Conservation (phyloP, 2,888 invertebrate genomes). For the Allophyes oxyacanthae region DNA sequence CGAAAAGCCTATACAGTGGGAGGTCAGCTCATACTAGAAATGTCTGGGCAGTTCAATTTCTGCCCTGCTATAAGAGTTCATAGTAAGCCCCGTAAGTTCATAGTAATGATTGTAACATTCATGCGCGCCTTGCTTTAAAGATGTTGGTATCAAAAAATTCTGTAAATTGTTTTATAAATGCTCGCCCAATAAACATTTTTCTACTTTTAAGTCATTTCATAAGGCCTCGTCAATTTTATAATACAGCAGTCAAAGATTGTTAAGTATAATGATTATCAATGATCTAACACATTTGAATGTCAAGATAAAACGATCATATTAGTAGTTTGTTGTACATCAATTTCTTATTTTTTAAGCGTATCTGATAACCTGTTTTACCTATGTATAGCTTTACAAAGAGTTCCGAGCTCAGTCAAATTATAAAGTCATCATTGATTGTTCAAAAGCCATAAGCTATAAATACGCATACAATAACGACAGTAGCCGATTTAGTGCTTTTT, state of each 20-base stretch:
- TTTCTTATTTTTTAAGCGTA: constrained; percentile 29
- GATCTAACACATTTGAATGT: constrained; percentile 27
- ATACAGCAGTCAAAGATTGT: constrained; percentile 23
- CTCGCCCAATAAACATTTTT: constrained; percentile 11
- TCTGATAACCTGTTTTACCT: constrained; percentile 14
- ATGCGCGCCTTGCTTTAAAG: neutral
- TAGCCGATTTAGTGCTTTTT: too few species aligned
- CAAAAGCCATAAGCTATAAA: too few species aligned
- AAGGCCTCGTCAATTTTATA: constrained; percentile 52
- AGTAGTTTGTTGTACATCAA: constrained; percentile 25
- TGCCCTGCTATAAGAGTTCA: too few species aligned
- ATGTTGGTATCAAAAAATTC: neutral
- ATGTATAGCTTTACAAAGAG: constrained; percentile 17
- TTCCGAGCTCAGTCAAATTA: constrained; percentile 21
- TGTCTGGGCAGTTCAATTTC: too few species aligned
- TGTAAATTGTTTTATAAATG: constrained; percentile 22
- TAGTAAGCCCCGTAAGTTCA: too few species aligned
- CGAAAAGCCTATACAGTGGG: too few species aligned
- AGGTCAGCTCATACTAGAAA: too few species aligned
- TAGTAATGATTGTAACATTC: too few species aligned
- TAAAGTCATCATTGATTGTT: too few species aligned
- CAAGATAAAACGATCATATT: constrained; percentile 6
- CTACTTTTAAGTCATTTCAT: constrained; percentile 32
- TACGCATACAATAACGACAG: too few species aligned
- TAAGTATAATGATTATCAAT: constrained; percentile 13